Base-by-base conservation (phyloP, 2,888 invertebrate species). In the Ceratothoa steindachneri region DNA sequence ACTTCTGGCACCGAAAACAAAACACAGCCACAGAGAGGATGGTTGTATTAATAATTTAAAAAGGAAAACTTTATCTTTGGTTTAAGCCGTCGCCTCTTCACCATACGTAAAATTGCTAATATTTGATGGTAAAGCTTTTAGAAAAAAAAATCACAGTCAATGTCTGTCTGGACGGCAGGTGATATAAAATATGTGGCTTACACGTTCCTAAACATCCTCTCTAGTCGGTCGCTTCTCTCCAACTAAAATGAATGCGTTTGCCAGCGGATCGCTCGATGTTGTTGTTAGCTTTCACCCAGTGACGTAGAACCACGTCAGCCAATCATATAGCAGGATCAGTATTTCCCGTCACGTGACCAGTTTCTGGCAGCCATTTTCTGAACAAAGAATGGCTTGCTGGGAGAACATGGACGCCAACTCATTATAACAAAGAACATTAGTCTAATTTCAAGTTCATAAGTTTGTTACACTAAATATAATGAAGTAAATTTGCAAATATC, bases 321-420 rank as follows among this genome's bases (percentile, higher is more conserved):
- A 77, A 75, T 77, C 69, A 69, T 30, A 22, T 68, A 27, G 41
- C 72, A 22, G 27, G 67, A 27, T 28, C 41, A 60, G 24, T 30
- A 70, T 69, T 72, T 72, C 75, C 75, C 72, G 75, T 75, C 75
- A 75, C 75, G 72, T 75, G 75, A 75, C 72, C 68, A 31, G 67
- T 52, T n/a, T 60, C 66, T 72, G 73, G 74, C 75, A 75, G 77
- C 77, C 77, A 77, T 77, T 74, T 77, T 77, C 72, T 77, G 72
- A 71, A 77, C 77, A 77, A 77, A 77, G 77, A 77, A 60, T 24
- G 60, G 60, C 27, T 60, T 60, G 60, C 19, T 60, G 12, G 27
- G n/a, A n/a, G 60, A 60, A 60, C 60, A 60, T 60, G 60, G 60
- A 60, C 60, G 60, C 60, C 60, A 60, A 60, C 22, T 24, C 60